Conservation (phyloP, 1,140 invertebrate species). For the Thereuonema tuberculata region DNA sequence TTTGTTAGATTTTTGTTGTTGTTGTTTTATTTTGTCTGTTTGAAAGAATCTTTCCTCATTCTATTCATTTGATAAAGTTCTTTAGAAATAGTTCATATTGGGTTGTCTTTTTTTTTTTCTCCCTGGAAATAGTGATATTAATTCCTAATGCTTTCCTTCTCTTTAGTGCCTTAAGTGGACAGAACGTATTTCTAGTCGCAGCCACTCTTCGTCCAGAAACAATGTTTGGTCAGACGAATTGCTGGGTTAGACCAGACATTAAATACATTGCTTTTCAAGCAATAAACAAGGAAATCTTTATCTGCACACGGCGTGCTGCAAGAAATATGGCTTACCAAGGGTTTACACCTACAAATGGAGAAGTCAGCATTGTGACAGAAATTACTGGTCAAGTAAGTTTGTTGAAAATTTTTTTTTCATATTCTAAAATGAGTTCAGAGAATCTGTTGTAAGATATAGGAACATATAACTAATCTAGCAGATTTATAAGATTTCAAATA, state of each 20-base stretch:
- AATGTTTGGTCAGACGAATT: constrained; percentile 99
- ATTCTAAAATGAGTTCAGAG: neutral
- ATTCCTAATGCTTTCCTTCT: constrained; percentile 14
- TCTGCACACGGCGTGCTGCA: constrained; percentile 75
- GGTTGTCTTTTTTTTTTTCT: neutral
- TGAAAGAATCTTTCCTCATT: no score
- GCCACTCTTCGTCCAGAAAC: constrained; percentile 97
- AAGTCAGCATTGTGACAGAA: constrained; percentile 52
- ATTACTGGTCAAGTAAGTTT: constrained; percentile 50
- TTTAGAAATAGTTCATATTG: no score
- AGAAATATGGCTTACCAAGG: constrained; percentile 94
- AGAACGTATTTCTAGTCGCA: constrained; percentile 72
- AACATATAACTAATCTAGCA: no score
- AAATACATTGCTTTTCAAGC: constrained; percentile 74
- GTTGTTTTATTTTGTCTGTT: no score
- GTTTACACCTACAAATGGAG: constrained; percentile 66
- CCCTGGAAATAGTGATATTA: neutral
- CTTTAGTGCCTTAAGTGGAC: constrained; percentile 39
- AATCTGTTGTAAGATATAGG: no score
- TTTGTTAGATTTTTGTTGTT: no score
- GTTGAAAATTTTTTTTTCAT: no score
- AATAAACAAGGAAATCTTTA: constrained; percentile 47
- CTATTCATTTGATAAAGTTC: no score
- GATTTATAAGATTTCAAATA: no score
- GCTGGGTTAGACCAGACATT: constrained; percentile 93